Conservation (phyloP, 2,888 invertebrate species). For the Andrena fulva region DNA sequence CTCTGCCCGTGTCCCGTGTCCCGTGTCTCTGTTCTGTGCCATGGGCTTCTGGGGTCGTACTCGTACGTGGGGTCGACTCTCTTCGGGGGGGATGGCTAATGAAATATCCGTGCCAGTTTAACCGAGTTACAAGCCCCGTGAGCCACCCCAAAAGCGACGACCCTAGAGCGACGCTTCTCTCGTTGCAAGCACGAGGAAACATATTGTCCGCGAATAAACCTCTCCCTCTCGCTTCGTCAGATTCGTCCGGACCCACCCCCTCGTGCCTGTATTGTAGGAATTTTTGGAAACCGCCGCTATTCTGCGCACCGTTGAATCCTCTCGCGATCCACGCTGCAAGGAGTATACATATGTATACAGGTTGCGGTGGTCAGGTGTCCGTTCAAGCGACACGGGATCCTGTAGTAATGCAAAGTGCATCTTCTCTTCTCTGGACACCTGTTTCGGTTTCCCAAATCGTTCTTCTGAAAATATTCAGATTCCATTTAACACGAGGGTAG, state of each 20-base stretch:
- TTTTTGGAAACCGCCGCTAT: conserved; percentile 30
- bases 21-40: conserved; percentile 40
- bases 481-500: background rate
- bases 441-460: background rate
- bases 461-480: background rate
- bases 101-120: conserved; percentile 84
- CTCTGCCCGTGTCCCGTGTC: conserved; percentile 12
- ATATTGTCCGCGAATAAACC: conserved; percentile 83
- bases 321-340: background rate
- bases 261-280: conserved; percentile 12
- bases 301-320: conserved; percentile 12
- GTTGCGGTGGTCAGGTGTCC: conserved; percentile 20
- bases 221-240: conserved; percentile 57
- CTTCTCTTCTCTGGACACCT: background rate
- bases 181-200: conserved; percentile 81
- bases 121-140: conserved; percentile 82
- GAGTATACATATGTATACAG: background rate
- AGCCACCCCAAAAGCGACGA: conserved; percentile 73
- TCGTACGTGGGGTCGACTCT: conserved; percentile 68
- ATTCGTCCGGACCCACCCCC: conserved; percentile 12
- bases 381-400: background rate
- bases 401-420: background rate
- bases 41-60: conserved; percentile 68
- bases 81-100: conserved; percentile 80
- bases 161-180: conserved; percentile 64